phyloP scores from a whole-genome alignment of 2,888 invertebrate species.

The Thereva unica region DNA sequence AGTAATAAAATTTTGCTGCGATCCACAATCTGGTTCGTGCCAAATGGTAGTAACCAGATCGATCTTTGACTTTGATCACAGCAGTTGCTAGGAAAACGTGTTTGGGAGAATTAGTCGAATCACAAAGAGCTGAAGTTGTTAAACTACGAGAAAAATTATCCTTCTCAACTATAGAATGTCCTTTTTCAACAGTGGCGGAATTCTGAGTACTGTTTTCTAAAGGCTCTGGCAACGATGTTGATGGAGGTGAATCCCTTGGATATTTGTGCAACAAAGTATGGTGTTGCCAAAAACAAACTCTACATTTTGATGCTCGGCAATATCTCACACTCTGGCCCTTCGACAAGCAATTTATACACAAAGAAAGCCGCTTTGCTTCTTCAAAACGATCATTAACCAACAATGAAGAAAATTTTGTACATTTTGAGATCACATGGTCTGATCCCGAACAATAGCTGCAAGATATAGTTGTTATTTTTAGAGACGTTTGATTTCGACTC shows the following conservation, averaged over 20 bases:
- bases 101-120: not conserved
- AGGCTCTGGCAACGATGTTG: not conserved
- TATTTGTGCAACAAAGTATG: constrained; percentile 9
- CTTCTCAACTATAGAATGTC: no score
- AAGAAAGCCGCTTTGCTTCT: not conserved
- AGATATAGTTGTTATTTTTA: constrained; percentile 19
- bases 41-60: not conserved
- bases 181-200: not conserved
- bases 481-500: constrained; percentile 21
- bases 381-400: not conserved
- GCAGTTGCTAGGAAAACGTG: constrained; percentile 6
- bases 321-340: not conserved
- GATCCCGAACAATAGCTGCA: not conserved
- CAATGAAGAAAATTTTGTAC: not conserved
- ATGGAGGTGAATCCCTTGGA: not conserved
- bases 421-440: not conserved
- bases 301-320: not conserved
- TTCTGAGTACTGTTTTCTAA: not conserved
- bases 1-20: constrained; percentile 1
- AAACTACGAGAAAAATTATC: not conserved
- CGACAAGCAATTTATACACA: constrained; percentile 1
- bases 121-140: not conserved
- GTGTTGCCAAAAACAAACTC: not conserved
- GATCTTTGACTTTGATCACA: constrained; percentile 8
- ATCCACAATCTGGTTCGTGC: constrained; percentile 3